Conservation (phyloP, 2,113 vertebrate genomes). For the Sceloporus undulatus region DNA sequence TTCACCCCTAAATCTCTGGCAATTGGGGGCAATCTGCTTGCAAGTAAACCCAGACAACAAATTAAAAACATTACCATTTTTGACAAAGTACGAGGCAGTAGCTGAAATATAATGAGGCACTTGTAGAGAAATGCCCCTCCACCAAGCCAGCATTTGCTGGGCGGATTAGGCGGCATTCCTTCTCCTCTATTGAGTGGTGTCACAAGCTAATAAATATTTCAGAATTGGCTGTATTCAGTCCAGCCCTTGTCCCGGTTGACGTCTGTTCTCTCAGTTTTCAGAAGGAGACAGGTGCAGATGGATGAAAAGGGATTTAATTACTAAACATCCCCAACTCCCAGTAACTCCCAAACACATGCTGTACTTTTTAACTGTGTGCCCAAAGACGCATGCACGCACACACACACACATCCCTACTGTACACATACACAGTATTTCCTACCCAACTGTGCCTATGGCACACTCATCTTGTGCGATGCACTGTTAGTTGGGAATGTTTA, state of each 20-base stretch:
- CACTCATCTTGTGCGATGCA: background rate
- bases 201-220: constrained; percentile 99
- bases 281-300: constrained; percentile 94
- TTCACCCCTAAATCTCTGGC: constrained; percentile 60
- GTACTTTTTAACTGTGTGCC: constrained; percentile 65
- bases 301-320: constrained; percentile 98
- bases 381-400: constrained; percentile 50
- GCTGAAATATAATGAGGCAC: constrained; percentile 82
- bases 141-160: constrained; percentile 80
- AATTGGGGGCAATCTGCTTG: constrained; percentile 53
- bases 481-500: background rate
- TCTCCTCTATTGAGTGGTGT: constrained; percentile 83
- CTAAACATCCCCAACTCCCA: constrained; percentile 91
- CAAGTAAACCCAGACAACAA: constrained; percentile 71
- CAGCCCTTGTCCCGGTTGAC: constrained; percentile 88
- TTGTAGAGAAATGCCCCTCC: constrained; percentile 79
- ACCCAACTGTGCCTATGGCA: constrained; percentile 39
- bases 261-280: constrained; percentile 94
- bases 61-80: constrained; percentile 75
- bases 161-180: constrained; percentile 90
- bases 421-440: constrained; percentile 60
- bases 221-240: constrained; percentile 93
- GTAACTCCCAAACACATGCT: constrained; percentile 87
- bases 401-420: constrained; percentile 60
- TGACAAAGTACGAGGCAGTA: constrained; percentile 69